These are phyloP conservation scores for Schizopygopsis malacanthus DNA, from an alignment of 2,797 vertebrate species.

Conservation along the genomic window DNA sequence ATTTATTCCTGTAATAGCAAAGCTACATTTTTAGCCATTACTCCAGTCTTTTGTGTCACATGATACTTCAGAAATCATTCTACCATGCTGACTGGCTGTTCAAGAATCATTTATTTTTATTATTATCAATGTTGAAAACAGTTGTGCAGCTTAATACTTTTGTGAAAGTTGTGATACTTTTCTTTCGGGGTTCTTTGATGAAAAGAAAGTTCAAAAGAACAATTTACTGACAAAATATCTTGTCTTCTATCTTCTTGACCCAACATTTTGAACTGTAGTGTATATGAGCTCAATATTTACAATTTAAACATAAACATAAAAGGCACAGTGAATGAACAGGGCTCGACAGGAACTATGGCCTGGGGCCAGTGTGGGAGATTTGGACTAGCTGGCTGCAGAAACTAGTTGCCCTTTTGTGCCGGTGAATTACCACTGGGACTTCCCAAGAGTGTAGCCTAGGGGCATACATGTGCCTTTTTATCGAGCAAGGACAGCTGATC, in stretches of 20 bases:
- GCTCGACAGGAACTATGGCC: background rate
- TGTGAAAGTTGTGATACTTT: background rate
- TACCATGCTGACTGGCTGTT: background rate
- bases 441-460: background rate
- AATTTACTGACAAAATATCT: background rate
- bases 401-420: background rate
- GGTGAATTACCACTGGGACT: background rate
- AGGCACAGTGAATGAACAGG: background rate
- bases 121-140: background rate
- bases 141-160: background rate
- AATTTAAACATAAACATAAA: background rate
- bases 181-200: background rate
- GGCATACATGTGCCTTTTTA: conserved; percentile 17
- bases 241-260: background rate
- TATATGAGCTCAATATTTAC: background rate
- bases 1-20: background rate
- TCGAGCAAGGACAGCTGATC: conserved; percentile 8
- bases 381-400: background rate
- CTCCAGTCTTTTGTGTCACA: background rate
- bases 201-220: background rate
- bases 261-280: background rate
- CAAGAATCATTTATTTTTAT: background rate
- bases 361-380: background rate
- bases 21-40: background rate
- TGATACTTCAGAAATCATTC: background rate